Conservation (phyloP, 2,113 vertebrate species). For the Arenaria interpres region DNA sequence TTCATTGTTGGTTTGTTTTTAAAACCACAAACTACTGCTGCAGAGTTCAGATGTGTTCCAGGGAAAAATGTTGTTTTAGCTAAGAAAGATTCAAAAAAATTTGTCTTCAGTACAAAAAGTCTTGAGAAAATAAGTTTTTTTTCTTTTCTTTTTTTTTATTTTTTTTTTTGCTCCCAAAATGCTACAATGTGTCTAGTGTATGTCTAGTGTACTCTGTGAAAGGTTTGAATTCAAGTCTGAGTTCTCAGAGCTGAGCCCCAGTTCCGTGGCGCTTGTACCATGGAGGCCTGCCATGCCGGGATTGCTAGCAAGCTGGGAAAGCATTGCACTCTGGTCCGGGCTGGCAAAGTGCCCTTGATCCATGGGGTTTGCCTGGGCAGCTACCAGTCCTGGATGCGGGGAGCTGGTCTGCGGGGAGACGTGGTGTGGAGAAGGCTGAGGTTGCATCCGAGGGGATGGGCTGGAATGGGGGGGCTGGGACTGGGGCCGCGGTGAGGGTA, state of each 20-base stretch:
- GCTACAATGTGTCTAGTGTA: constrained; percentile 88
- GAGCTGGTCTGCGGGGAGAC: constrained; percentile 96
- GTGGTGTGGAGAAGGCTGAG: constrained; percentile 86
- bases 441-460: constrained; percentile 90
- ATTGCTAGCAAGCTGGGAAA: constrained; percentile 87
- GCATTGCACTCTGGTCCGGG: constrained; percentile 92
- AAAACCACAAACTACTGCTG: constrained; percentile 77
- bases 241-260: constrained; percentile 86
- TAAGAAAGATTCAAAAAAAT: constrained; percentile 86
- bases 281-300: constrained; percentile 91
- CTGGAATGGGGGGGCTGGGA: constrained; percentile 88
- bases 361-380: constrained; percentile 84
- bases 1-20: constrained; percentile 71
- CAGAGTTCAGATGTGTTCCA: constrained; percentile 81
- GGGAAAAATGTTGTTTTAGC: constrained; percentile 84
- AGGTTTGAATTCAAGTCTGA: constrained; percentile 93
- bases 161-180: constrained; percentile 90
- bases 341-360: constrained; percentile 88
- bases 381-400: constrained; percentile 90
- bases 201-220: constrained; percentile 95
- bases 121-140: constrained; percentile 89
- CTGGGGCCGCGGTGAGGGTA: constrained; percentile 86
- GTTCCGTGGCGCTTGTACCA: constrained; percentile 85
- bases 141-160: constrained; percentile 44
- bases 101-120: constrained; percentile 85